phyloP scores from a whole-genome alignment of 2,888 invertebrate species.

The Toxonevra muliebris region DNA sequence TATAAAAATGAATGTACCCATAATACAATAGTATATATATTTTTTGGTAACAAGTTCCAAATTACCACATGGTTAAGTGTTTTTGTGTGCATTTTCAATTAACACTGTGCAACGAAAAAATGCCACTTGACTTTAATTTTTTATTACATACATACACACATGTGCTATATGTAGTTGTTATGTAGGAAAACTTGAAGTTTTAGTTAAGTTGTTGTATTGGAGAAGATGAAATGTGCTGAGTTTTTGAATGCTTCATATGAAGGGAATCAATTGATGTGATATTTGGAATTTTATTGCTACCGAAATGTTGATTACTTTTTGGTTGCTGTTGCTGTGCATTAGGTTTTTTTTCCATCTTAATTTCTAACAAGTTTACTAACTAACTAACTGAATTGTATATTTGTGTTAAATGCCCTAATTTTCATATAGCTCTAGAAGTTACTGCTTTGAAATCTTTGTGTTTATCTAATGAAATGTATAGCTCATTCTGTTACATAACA shows the following conservation, averaged over 20 bases:
- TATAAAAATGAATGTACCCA: neutral
- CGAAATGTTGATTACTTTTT: no score
- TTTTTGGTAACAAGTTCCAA: constrained; percentile 49
- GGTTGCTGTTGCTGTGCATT: constrained; percentile 15
- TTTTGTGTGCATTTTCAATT: constrained; percentile 46
- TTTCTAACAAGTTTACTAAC: constrained; percentile 32
- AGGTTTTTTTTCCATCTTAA: constrained; percentile 24
- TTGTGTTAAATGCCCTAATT: constrained; percentile 56
- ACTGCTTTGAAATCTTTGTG: neutral
- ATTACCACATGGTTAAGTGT: constrained; percentile 47
- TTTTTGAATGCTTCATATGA: neutral
- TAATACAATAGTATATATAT: neutral
- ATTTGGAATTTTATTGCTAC: constrained; percentile 23
- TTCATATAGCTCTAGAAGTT: constrained; percentile 14
- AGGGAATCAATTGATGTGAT: constrained; percentile 4
- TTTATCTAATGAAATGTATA: neutral
- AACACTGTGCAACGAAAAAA: constrained; percentile 38
- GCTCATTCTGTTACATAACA: constrained; percentile 11
- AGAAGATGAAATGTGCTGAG: neutral
- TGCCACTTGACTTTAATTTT: no score
- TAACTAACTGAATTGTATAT: neutral
- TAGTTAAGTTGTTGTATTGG: neutral
- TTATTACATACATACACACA: neutral
- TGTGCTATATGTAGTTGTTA: no score
- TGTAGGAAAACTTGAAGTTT: neutral